Conservation (phyloP, 2,113 vertebrate genomes). For the Odontesthes bonariensis region DNA sequence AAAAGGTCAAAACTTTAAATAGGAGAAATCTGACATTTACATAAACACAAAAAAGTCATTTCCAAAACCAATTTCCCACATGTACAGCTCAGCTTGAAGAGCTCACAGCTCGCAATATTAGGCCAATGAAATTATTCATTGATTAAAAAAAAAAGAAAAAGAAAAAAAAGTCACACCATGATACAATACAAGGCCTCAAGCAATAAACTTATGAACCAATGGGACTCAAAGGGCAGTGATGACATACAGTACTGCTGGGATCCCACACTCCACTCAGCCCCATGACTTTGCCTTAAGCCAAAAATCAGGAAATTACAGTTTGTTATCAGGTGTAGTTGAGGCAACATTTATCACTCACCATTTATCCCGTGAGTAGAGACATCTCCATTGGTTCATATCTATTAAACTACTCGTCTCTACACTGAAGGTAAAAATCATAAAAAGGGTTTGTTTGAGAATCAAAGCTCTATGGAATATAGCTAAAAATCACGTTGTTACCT, state of each 20-base stretch:
- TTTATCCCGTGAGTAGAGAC: conserved; percentile 43
- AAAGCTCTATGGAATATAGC: no score
- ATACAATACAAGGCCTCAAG: conserved; percentile 61
- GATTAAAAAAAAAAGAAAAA: conserved; percentile 62
- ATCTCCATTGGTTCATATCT: conserved; percentile 28
- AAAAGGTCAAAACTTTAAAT: conserved; percentile 63
- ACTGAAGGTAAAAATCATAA: background rate
- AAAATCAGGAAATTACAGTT: conserved; percentile 73
- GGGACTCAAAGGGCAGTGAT: conserved; percentile 69
- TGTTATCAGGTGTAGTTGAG: conserved; percentile 57
- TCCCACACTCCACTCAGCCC: conserved; percentile 56
- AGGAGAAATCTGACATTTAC: conserved; percentile 67
- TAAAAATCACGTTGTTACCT: no score
- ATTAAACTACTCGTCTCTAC: conserved; percentile 23
- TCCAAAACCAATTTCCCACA: conserved; percentile 67
- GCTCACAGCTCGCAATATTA: conserved; percentile 60
- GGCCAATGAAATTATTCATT: conserved; percentile 70
- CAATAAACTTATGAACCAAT: conserved; percentile 58
- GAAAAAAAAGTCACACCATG: conserved; percentile 24
- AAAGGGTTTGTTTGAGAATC: background rate
- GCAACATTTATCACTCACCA: conserved; percentile 58
- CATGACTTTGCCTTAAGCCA: conserved; percentile 73
- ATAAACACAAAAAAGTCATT: conserved; percentile 69
- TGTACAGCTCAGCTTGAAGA: conserved; percentile 54
- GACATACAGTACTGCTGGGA: conserved; percentile 65